phyloP scores from a whole-genome alignment of 2,113 vertebrate species.

The Phainopepla nitens region DNA sequence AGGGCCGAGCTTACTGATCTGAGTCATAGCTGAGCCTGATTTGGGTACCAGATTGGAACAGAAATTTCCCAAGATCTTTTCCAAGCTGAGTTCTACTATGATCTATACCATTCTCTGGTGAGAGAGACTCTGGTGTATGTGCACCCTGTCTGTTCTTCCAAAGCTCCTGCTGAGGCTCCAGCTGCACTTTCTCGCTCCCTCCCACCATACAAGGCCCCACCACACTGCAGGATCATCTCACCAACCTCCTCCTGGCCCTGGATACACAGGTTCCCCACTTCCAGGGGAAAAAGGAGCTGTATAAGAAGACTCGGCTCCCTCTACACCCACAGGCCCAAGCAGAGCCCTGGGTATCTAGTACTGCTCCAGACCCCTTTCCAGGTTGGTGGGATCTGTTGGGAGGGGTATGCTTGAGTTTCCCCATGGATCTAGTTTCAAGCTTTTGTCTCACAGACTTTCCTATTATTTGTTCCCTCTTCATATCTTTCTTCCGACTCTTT shows the following conservation, averaged over 20 bases:
- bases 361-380: fast-evolving
- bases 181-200: neutral
- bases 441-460: neutral
- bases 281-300: neutral
- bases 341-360: neutral
- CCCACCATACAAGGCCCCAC: neutral
- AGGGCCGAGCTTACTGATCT: neutral
- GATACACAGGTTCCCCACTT: neutral
- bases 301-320: neutral
- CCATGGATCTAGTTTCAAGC: neutral
- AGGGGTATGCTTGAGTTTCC: neutral
- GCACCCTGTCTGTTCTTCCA: neutral
- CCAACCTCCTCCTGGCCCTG: neutral
- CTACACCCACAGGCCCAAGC: neutral
- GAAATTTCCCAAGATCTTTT: neutral
- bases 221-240: neutral
- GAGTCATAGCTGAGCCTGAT: neutral
- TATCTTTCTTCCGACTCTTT: neutral
- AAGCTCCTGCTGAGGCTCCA: neutral
- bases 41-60: neutral
- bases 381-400: neutral
- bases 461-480: neutral
- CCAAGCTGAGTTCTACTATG: neutral
- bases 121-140: neutral
- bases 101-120: neutral